Conservation (phyloP, 2,797 vertebrate species). For the Chiloscyllium punctatum region DNA sequence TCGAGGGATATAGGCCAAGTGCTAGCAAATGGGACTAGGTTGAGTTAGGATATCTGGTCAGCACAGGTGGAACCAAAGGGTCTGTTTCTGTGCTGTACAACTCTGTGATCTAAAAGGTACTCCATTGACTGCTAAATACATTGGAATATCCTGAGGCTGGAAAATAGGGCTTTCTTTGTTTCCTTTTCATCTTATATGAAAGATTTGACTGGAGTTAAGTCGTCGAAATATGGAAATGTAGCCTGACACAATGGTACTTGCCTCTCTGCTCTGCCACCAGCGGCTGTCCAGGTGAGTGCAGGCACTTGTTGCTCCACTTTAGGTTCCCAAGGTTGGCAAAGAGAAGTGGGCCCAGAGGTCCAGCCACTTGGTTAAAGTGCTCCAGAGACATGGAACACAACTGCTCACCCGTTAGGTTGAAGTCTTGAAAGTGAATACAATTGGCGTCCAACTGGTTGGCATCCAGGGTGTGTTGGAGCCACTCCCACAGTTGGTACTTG, state of each 20-base stretch:
- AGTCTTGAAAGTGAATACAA: conserved; percentile 87
- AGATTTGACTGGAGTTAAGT: not conserved
- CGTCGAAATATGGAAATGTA: not conserved
- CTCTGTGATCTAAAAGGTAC: not conserved
- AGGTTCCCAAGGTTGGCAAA: conserved; percentile 83
- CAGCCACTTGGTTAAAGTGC: conserved; percentile 80
- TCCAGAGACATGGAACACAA: conserved; percentile 84
- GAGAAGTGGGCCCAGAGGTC: conserved; percentile 78
- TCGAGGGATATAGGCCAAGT: too few species aligned
- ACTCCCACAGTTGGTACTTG: conserved; percentile 97
- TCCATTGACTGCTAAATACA: not conserved
- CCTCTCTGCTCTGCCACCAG: not conserved
- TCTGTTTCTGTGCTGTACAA: too few species aligned
- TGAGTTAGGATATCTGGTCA: too few species aligned
- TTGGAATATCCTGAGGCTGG: not conserved
- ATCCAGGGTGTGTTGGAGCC: conserved; percentile 94
- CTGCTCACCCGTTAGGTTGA: conserved; percentile 85
- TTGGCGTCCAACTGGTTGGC: conserved; percentile 87
- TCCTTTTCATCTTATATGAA: not conserved
- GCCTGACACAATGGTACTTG: not conserved
- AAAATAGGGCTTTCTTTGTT: not conserved
- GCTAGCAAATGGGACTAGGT: too few species aligned
- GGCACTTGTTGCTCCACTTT: conserved; percentile 75
- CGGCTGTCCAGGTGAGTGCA: not conserved
- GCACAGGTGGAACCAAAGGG: too few species aligned